These are phyloP conservation scores for Polietes domitor DNA, from an alignment of 2,888 invertebrate genomes.

Conservation along the genomic window DNA sequence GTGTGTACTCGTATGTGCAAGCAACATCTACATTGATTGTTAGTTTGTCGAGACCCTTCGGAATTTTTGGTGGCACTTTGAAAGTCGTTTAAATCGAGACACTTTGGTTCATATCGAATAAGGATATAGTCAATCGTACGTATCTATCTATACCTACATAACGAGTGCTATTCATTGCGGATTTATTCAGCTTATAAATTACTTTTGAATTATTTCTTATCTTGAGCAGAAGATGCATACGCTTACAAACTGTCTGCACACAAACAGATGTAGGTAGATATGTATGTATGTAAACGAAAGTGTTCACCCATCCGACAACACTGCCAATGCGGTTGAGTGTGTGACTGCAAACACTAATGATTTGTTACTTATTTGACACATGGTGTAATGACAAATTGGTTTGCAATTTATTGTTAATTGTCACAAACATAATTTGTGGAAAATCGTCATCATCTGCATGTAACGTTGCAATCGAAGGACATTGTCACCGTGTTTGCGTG, in stretches of 20 bases:
- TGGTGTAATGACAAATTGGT: constrained; percentile 67
- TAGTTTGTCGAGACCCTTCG: not conserved
- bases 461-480: constrained; percentile 51
- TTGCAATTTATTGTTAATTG: constrained; percentile 68
- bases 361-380: constrained; percentile 64
- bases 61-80: not conserved
- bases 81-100: not conserved
- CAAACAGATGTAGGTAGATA: not conserved
- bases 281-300: not conserved
- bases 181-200: constrained; percentile 26
- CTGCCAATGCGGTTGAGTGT: not conserved
- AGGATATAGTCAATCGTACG: not conserved
- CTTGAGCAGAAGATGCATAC: not conserved
- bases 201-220: not conserved
- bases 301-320: not conserved
- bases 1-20: not conserved
- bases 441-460: constrained; percentile 65
- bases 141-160: not conserved
- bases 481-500: not conserved
- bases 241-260: not conserved
- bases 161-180: not conserved
- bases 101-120: not conserved
- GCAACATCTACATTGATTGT: not conserved
- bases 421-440: constrained; percentile 67
- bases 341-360: constrained; percentile 51